Evolutionary conservation across 2,797 vertebrate species (phyloP).

Genomic region (Fistularia tabacaria): DNA sequence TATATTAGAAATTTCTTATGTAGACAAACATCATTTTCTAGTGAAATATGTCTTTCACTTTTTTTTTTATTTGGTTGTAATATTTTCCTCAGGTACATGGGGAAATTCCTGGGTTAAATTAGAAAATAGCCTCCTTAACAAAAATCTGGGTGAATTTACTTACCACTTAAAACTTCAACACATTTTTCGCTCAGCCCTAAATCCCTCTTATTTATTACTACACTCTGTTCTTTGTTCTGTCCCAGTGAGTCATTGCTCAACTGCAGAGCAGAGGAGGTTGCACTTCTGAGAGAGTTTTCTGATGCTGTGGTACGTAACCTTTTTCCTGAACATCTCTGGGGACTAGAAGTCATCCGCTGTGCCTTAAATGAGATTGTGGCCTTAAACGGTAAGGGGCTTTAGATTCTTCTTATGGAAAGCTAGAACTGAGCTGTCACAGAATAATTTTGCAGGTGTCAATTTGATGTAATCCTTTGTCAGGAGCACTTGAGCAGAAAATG

Average conservation of each 20-base stretch:
- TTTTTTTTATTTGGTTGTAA: not conserved
- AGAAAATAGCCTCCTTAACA: too few relatives aligned
- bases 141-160: too few relatives aligned
- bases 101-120: too few relatives aligned
- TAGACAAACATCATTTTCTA: not conserved
- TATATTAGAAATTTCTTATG: too few relatives aligned
- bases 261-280: constrained; percentile 66
- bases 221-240: constrained; percentile 10
- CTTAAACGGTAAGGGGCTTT: constrained; percentile 71
- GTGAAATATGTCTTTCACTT: not conserved
- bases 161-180: too few relatives aligned
- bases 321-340: constrained; percentile 65
- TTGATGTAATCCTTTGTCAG: constrained; percentile 47
- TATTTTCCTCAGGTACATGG: not conserved
- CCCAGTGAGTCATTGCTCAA: constrained; percentile 66
- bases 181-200: too few relatives aligned
- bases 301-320: constrained; percentile 72
- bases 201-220: too few relatives aligned
- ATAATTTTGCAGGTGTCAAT: constrained; percentile 27
- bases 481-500: constrained; percentile 19
- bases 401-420: constrained; percentile 14
- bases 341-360: constrained; percentile 66
- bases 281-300: constrained; percentile 67
- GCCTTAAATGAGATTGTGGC: constrained; percentile 76
- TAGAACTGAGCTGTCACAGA: constrained; percentile 27